Percentiles rank a stretch among this genome's conserved stretches.
Evolutionary conservation across 2,797 vertebrate species (phyloP).

Genomic region (Melanotaenia boesemani): DNA sequence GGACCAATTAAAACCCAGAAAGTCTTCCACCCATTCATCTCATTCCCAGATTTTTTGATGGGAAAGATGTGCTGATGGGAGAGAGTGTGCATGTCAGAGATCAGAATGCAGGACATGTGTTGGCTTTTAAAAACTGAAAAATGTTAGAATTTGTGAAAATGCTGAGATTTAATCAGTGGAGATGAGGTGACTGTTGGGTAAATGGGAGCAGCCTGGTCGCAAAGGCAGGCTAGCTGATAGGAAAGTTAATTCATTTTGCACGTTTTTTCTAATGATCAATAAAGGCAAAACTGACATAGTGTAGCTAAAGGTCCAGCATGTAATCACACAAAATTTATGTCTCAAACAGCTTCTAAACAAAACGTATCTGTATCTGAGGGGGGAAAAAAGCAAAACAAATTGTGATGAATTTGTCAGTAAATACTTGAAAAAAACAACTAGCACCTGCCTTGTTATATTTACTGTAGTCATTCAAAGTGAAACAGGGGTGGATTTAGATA

Average conservation of each 20-base stretch:
- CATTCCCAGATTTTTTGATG: not conserved
- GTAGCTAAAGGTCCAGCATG: not conserved
- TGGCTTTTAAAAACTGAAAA: too few relatives aligned
- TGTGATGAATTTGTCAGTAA: not conserved
- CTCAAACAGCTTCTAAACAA: not conserved
- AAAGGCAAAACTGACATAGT: not conserved
- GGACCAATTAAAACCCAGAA: conserved; percentile 53
- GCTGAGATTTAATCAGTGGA: not conserved
- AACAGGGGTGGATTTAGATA: too few relatives aligned
- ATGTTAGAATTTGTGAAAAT: too few relatives aligned
- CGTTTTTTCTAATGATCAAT: too few relatives aligned
- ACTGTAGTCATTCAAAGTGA: not conserved
- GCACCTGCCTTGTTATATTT: not conserved
- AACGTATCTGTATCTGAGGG: not conserved
- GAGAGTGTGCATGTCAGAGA: too few relatives aligned
- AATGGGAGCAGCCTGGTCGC: not conserved
- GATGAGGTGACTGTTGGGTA: not conserved
- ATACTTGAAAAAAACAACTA: not conserved
- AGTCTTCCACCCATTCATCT: conserved; percentile 21
- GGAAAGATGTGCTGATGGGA: not conserved
- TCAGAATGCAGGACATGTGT: not conserved
- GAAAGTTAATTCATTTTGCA: not conserved
- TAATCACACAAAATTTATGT: not conserved
- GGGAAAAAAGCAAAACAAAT: not conserved
- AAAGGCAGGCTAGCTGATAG: not conserved